Conservation (phyloP, 2,113 vertebrate genomes). For the Mohoua ochrocephala region DNA sequence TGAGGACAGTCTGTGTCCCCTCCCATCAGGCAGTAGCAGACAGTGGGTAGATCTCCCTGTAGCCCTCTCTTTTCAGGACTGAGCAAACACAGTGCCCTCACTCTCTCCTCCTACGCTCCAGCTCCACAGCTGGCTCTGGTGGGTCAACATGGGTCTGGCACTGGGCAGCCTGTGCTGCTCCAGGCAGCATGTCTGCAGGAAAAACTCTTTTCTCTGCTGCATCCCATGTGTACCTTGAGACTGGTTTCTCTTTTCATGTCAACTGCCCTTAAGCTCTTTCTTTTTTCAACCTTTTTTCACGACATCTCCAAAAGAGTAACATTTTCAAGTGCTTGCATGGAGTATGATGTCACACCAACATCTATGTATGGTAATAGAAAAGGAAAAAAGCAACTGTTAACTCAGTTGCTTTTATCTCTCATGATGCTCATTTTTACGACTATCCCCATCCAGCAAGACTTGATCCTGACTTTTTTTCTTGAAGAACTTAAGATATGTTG, state of each 20-base stretch:
- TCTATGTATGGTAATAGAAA: neutral
- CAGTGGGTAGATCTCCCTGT: neutral
- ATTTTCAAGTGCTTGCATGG: neutral
- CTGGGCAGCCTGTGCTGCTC: neutral
- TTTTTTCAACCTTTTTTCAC: neutral
- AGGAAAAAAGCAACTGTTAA: neutral
- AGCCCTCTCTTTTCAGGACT: neutral
- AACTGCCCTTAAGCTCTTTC: neutral
- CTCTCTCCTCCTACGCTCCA: fast-evolving
- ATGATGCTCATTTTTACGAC: neutral
- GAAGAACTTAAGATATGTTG: neutral
- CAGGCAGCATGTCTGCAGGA: fast-evolving
- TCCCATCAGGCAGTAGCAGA: neutral
- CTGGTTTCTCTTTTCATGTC: neutral
- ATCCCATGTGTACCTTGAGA: neutral
- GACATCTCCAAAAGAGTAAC: neutral
- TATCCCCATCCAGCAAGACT: neutral
- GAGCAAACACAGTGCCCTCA: neutral
- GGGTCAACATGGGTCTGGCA: fast-evolving
- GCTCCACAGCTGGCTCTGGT: fast-evolving
- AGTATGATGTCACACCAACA: neutral
- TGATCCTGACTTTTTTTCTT: neutral
- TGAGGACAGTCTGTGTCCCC: neutral
- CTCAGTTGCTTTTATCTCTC: neutral
- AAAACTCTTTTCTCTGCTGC: neutral